Conservation (phyloP, 2,797 vertebrate species). For the Meriones psammophilus region DNA sequence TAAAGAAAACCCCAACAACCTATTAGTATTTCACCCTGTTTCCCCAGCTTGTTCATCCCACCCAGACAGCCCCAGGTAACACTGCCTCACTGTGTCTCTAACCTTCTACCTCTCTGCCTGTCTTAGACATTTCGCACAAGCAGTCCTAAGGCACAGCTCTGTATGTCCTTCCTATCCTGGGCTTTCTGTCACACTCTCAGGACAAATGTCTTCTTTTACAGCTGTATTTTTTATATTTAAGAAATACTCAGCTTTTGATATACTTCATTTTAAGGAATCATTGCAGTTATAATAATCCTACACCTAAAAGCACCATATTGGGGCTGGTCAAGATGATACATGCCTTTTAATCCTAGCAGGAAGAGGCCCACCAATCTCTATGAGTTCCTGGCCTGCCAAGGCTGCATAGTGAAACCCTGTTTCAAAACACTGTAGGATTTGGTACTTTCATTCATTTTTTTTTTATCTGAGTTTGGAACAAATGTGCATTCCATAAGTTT, state of each 20-base stretch:
- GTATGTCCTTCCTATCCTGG: not conserved
- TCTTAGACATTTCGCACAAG: not conserved
- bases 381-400: not conserved
- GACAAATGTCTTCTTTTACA: not conserved
- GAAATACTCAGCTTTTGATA: constrained; percentile 30
- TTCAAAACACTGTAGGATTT: not conserved
- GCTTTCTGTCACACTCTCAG: not conserved
- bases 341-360: not conserved
- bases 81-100: not conserved
- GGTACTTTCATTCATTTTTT: not conserved
- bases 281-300: not conserved
- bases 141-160: not conserved
- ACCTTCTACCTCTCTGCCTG: not conserved
- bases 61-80: no score
- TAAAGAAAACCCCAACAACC: not conserved
- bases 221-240: constrained; percentile 33
- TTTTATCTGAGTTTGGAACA: not conserved
- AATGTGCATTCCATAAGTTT: not conserved
- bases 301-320: not conserved
- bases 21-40: not conserved
- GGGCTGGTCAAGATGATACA: not conserved
- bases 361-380: not conserved
- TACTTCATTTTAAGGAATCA: constrained; percentile 8
- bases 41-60: not conserved
- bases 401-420: not conserved